Evolutionary conservation across 2,888 invertebrate genomes (phyloP).

Genomic region (Caenorhabditis japonica): DNA sequence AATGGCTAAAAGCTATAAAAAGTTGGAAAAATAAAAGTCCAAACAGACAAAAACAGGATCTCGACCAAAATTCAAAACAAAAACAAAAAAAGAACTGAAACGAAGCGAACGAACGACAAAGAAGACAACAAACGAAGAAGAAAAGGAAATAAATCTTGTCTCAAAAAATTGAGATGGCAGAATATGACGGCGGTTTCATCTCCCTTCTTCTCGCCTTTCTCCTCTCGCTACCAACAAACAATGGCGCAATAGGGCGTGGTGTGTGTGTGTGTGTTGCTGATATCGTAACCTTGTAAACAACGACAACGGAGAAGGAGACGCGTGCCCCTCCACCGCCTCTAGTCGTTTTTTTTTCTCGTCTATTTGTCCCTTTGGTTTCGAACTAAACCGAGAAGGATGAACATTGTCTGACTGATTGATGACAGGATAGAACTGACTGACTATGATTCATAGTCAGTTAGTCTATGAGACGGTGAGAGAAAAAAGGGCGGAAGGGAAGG

Average conservation of each 20-base stretch:
- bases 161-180: conserved; percentile 15
- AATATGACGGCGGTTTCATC: conserved; percentile 10
- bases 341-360: too few species aligned
- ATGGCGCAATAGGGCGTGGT: conserved; percentile 43
- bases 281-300: conserved; percentile 51
- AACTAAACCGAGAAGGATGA: conserved; percentile 8
- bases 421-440: conserved; percentile 29
- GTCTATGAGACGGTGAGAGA: conserved; percentile 8
- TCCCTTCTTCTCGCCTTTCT: conserved; percentile 8
- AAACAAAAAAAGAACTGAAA: too few species aligned
- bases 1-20: too few species aligned
- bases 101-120: too few species aligned
- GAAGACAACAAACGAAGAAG: conserved; percentile 2
- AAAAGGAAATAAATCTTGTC: conserved; percentile 42
- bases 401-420: conserved; percentile 49
- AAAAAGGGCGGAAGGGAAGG: not conserved
- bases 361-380: too few species aligned
- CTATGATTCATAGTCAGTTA: too few species aligned
- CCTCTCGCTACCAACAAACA: conserved; percentile 20
- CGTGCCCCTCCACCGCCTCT: too few species aligned
- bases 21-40: too few species aligned
- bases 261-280: conserved; percentile 1
- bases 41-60: too few species aligned
- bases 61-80: too few species aligned
- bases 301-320: conserved; percentile 11